Evolutionary conservation across 2,888 invertebrate genomes (phyloP).

Genomic region (Nysson spinosus): DNA sequence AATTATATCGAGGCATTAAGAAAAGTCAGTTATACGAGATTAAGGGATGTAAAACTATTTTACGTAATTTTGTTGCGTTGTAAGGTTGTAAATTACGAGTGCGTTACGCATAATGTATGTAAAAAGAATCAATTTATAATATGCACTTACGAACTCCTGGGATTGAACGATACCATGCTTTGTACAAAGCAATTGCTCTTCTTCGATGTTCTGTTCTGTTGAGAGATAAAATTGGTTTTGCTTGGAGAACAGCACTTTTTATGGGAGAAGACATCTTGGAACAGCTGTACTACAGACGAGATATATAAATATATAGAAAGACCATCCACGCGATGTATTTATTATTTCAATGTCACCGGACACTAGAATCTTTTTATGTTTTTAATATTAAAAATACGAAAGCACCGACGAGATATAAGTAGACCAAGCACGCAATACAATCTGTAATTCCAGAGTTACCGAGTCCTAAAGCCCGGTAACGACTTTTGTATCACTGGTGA

Average conservation of each 20-base stretch:
- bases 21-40: neutral
- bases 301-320: too few species aligned
- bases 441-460: too few species aligned
- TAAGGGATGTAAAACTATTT: constrained; percentile 3
- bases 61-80: too few species aligned
- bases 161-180: constrained; percentile 95
- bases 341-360: too few species aligned
- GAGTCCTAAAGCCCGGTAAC: too few species aligned
- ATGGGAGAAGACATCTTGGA: constrained; percentile 33
- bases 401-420: too few species aligned
- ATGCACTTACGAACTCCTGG: constrained; percentile 88
- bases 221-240: constrained; percentile 91
- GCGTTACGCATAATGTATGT: neutral
- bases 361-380: too few species aligned
- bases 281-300: neutral
- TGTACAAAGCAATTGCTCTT: constrained; percentile 92
- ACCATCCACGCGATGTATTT: too few species aligned
- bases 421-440: too few species aligned
- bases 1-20: too few species aligned
- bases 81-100: constrained; percentile 54
- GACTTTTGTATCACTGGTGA: too few species aligned
- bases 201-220: constrained; percentile 87
- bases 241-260: constrained; percentile 80
- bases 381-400: too few species aligned
- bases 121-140: neutral